These are phyloP conservation scores for Corythornis madagascariensis DNA, from an alignment of 2,113 vertebrate genomes.

Conservation along the genomic window DNA sequence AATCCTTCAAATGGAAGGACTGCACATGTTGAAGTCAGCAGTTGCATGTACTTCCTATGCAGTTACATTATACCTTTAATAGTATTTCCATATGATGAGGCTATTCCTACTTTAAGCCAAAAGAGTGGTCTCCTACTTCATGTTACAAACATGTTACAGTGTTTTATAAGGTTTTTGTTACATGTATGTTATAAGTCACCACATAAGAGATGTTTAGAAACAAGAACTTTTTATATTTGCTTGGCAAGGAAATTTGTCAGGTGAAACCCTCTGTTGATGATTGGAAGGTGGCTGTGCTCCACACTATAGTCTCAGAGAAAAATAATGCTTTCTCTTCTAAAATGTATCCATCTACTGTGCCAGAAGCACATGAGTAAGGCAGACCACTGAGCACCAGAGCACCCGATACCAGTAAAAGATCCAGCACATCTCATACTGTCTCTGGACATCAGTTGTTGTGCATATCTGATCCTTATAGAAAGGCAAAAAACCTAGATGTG, in stretches of 20 bases:
- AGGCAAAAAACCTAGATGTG: neutral
- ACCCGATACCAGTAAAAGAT: neutral
- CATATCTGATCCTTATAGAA: neutral
- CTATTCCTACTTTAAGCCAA: neutral
- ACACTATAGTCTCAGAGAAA: neutral
- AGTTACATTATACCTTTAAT: neutral
- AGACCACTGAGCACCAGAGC: neutral
- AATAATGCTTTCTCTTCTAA: neutral
- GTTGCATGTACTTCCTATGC: neutral
- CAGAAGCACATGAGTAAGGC: neutral
- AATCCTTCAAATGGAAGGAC: neutral
- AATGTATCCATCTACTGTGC: neutral
- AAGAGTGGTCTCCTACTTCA: neutral
- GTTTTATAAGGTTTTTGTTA: neutral
- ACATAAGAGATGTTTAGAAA: neutral
- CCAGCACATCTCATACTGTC: neutral
- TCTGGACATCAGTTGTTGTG: neutral
- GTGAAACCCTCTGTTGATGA: neutral
- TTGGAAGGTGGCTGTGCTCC: neutral
- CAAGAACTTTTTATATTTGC: neutral
- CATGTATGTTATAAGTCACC: neutral
- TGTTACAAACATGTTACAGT: neutral
- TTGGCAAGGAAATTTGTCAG: neutral
- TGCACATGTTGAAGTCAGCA: neutral
- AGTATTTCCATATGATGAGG: neutral